phyloP scores from a whole-genome alignment of 1,140 invertebrate genomes.

The Cotesia vestalis region DNA sequence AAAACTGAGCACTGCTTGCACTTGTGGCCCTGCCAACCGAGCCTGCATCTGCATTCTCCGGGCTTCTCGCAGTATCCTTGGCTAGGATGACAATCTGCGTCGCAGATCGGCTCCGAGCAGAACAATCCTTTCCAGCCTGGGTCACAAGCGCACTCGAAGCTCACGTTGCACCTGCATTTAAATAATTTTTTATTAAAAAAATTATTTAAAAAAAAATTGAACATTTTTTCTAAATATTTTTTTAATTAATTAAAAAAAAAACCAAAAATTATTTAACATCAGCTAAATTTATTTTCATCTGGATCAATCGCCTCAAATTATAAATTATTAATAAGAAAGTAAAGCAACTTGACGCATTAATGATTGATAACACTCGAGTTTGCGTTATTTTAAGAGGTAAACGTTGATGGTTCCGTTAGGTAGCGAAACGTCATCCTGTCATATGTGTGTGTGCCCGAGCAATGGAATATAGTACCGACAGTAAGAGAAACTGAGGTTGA shows the following conservation, averaged over 20 bases:
- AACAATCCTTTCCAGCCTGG: slow-evolving; percentile 91
- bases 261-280: no score
- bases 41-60: slow-evolving; percentile 69
- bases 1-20: slow-evolving; percentile 83
- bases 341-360: no score
- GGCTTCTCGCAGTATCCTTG: slow-evolving; percentile 80
- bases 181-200: background rate
- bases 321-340: no score
- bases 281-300: no score
- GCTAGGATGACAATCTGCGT: slow-evolving; percentile 79
- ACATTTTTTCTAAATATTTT: no score
- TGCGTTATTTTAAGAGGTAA: no score
- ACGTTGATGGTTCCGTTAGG: no score
- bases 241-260: no score
- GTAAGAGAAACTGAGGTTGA: slow-evolving; percentile 32
- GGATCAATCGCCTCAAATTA: no score
- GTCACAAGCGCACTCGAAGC: slow-evolving; percentile 86
- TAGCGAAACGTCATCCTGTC: background rate
- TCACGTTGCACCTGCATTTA: slow-evolving; percentile 74
- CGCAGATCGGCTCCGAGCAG: slow-evolving; percentile 85
- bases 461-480: background rate
- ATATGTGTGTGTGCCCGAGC: background rate
- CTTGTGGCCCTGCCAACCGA: slow-evolving; percentile 83
- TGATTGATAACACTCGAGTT: no score
- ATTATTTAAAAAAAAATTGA: no score